Evolutionary conservation across 2,888 invertebrate genomes (phyloP).

Genomic region (Patella depressa): DNA sequence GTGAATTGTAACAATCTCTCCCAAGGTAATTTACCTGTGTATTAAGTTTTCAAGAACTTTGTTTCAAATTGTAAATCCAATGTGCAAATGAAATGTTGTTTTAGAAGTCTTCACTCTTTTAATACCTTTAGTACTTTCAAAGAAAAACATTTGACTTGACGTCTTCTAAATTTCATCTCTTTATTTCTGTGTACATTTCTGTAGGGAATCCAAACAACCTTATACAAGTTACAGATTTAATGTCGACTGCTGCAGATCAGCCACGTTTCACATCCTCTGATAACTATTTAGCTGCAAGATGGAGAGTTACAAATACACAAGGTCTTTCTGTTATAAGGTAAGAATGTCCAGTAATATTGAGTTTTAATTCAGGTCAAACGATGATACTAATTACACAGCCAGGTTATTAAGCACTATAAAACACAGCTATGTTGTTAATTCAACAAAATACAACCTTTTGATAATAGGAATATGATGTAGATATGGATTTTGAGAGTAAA

Average conservation of each 20-base stretch:
- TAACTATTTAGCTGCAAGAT: slow-evolving; percentile 29
- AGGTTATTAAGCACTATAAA: too few species aligned
- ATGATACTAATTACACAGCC: too few species aligned
- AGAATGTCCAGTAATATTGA: neutral
- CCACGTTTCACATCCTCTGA: slow-evolving; percentile 15
- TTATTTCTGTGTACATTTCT: neutral
- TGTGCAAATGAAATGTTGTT: too few species aligned
- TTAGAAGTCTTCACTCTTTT: too few species aligned
- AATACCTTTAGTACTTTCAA: too few species aligned
- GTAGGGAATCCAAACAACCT: neutral
- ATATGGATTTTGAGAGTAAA: too few species aligned
- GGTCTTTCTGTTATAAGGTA: slow-evolving; percentile 20
- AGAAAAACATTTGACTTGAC: too few species aligned
- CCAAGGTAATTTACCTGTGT: neutral
- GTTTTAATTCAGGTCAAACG: too few species aligned
- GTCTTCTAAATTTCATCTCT: too few species aligned
- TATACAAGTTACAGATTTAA: neutral
- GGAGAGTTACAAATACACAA: slow-evolving; percentile 23
- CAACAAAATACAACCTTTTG: too few species aligned
- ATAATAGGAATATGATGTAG: too few species aligned
- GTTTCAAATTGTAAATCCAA: neutral
- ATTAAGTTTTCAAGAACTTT: neutral
- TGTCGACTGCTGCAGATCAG: neutral
- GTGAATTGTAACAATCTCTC: neutral
- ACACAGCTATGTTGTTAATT: too few species aligned